phyloP scores from a whole-genome alignment of 2,888 invertebrate species.

The Cremastinae sp. region DNA sequence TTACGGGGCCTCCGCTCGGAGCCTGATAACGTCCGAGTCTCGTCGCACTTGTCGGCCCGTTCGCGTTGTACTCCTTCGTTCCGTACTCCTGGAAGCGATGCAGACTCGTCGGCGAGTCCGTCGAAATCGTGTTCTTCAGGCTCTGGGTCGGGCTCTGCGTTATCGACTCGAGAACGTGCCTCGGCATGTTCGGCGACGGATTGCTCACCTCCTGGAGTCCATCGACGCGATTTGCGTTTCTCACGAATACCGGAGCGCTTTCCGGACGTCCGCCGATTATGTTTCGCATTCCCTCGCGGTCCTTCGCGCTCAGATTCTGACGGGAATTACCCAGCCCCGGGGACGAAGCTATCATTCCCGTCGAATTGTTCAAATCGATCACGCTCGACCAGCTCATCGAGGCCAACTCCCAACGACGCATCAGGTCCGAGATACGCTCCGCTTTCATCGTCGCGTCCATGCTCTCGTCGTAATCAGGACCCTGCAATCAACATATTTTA shows the following conservation, averaged over 20 bases:
- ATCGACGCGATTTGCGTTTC: conserved; percentile 75
- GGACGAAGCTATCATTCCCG: conserved; percentile 55
- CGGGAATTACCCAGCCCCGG: conserved; percentile 64
- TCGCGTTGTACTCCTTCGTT: conserved; percentile 67
- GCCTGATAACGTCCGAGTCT: conserved; percentile 48
- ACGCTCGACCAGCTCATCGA: conserved; percentile 81
- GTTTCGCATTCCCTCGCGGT: conserved; percentile 77
- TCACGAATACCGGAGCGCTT: conserved; percentile 74
- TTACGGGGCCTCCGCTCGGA: conserved; percentile 63
- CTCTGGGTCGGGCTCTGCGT: conserved; percentile 78
- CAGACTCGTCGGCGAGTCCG: conserved; percentile 63
- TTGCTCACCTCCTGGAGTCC: conserved; percentile 73
- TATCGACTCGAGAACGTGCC: conserved; percentile 77
- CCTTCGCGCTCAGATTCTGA: conserved; percentile 71
- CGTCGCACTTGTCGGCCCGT: conserved; percentile 59
- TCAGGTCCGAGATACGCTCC: conserved; percentile 85
- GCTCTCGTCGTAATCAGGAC: conserved; percentile 90
- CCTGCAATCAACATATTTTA: conserved; percentile 81
- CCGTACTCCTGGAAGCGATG: conserved; percentile 68
- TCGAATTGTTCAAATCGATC: conserved; percentile 65
- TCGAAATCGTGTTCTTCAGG: conserved; percentile 65
- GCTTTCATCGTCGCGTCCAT: conserved; percentile 86
- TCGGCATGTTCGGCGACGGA: conserved; percentile 76
- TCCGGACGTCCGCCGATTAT: conserved; percentile 77
- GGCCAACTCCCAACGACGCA: conserved; percentile 90